These are phyloP conservation scores for Sterna hirundo DNA, from an alignment of 2,113 vertebrate genomes.

Conservation along the genomic window DNA sequence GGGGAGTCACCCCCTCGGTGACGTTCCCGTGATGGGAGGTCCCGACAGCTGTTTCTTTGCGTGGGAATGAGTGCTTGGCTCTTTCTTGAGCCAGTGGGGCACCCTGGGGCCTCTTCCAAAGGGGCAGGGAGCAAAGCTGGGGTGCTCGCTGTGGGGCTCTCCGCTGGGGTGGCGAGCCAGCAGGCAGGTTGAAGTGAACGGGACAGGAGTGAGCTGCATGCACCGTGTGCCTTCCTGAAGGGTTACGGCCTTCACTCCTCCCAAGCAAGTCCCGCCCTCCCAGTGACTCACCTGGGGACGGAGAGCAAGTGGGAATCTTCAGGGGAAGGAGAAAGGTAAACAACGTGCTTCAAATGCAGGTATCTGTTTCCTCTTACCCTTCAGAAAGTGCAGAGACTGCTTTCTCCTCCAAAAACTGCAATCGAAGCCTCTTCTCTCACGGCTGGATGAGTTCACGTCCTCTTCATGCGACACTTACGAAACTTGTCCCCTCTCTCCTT, in stretches of 20 bases:
- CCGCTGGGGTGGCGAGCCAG: fast-evolving
- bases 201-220: not conserved
- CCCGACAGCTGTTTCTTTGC: not conserved
- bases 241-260: not conserved
- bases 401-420: not conserved
- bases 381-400: not conserved
- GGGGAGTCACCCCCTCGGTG: not conserved
- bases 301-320: not conserved
- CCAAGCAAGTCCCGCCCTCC: not conserved
- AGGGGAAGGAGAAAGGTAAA: not conserved
- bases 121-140: not conserved
- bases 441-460: fast-evolving
- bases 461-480: not conserved
- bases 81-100: not conserved
- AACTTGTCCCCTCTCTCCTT: not conserved
- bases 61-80: not conserved
- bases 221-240: not conserved
- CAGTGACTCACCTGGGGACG: not conserved
- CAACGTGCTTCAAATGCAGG: not conserved
- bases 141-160: not conserved
- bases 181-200: not conserved
- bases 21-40: not conserved
- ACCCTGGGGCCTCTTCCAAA: not conserved
- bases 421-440: not conserved
- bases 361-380: fast-evolving